phyloP scores from a whole-genome alignment of 2,888 invertebrate genomes.

The Mechanitis mazaeus region DNA sequence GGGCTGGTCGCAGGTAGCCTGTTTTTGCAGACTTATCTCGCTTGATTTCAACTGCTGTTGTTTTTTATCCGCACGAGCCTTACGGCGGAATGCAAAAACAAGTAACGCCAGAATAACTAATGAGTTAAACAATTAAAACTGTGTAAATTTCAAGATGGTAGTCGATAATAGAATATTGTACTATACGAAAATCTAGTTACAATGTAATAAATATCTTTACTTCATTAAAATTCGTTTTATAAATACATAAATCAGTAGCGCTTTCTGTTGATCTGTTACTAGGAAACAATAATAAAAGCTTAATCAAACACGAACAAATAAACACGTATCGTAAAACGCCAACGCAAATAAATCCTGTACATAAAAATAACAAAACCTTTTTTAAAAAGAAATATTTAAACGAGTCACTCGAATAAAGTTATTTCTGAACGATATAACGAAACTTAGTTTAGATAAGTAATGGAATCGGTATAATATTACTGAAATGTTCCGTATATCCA shows the following conservation, averaged over 20 bases:
- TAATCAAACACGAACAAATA: conserved; percentile 14
- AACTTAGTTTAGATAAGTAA: conserved; percentile 13
- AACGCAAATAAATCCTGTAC: conserved; percentile 19
- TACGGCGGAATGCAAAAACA: conserved; percentile 33
- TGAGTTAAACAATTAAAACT: conserved; percentile 16
- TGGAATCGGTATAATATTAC: conserved; percentile 24
- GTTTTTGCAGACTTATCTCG: conserved; percentile 62
- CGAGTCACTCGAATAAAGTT: conserved; percentile 5
- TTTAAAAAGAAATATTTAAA: conserved; percentile 19
- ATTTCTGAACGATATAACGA: not conserved
- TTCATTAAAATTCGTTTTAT: no score
- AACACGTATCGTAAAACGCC: conserved; percentile 18
- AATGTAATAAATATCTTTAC: no score
- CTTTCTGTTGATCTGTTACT: not conserved
- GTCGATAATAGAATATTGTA: no score
- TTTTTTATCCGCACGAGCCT: conserved; percentile 55
- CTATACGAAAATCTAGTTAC: no score
- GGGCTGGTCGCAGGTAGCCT: conserved; percentile 56
- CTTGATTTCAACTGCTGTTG: conserved; percentile 53
- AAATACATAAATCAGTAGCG: conserved; percentile 2
- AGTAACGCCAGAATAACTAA: conserved; percentile 21
- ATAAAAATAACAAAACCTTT: conserved; percentile 16
- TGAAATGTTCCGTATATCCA: conserved; percentile 23
- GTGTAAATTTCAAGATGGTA: not conserved
- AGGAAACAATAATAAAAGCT: conserved; percentile 7